Evolutionary conservation across 2,888 invertebrate species (phyloP).

Genomic region (Orthonychiurus folsomi): DNA sequence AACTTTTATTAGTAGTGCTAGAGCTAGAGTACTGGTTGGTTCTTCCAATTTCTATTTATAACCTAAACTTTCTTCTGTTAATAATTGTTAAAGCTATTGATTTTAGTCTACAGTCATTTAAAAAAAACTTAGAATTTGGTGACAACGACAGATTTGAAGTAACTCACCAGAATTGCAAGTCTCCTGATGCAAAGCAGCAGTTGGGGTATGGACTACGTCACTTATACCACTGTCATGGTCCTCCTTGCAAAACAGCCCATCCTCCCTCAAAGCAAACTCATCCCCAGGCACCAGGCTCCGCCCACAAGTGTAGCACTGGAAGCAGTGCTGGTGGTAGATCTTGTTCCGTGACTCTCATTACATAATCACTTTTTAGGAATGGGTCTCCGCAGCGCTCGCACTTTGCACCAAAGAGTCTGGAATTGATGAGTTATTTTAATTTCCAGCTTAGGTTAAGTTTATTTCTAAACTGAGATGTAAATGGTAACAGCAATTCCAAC

Average conservation of each 20-base stretch:
- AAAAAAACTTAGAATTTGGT: too few relatives aligned
- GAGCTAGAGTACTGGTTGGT: too few relatives aligned
- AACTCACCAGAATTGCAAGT: slow-evolving; percentile 81
- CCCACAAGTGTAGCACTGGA: slow-evolving; percentile 89
- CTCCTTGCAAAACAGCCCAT: slow-evolving; percentile 87
- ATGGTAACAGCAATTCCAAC: too few relatives aligned
- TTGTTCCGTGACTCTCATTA: slow-evolving; percentile 96
- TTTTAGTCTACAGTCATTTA: too few relatives aligned
- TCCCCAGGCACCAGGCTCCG: slow-evolving; percentile 91
- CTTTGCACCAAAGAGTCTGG: slow-evolving; percentile 96
- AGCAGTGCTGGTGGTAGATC: slow-evolving; percentile 98
- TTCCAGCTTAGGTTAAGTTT: too few relatives aligned
- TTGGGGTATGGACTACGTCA: too few relatives aligned
- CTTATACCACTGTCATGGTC: slow-evolving; percentile 63
- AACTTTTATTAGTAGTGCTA: too few relatives aligned
- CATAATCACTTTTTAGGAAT: slow-evolving; percentile 94
- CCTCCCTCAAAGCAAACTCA: slow-evolving; percentile 92
- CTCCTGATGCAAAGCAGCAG: slow-evolving; percentile 45
- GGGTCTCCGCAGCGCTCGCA: slow-evolving; percentile 92
- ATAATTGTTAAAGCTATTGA: too few relatives aligned
- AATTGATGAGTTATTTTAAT: too few relatives aligned
- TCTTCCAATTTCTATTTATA: too few relatives aligned
- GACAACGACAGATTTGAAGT: too few relatives aligned
- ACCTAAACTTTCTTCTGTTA: too few relatives aligned
- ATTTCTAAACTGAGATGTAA: slow-evolving; percentile 62